Conservation (phyloP, 2,113 vertebrate species). For the Triplophysa dalaica region DNA sequence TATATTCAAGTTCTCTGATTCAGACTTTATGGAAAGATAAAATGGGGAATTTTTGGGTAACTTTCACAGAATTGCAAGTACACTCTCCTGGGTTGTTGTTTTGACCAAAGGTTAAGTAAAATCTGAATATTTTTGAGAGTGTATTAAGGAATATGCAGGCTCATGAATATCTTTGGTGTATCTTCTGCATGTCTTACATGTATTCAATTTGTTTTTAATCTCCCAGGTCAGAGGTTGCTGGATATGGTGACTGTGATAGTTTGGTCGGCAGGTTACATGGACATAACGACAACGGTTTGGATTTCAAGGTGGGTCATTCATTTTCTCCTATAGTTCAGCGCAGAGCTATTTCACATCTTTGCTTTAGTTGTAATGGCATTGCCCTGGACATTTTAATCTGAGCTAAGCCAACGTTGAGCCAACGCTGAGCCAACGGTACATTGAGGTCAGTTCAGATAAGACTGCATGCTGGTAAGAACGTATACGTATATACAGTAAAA, state of each 20-base stretch:
- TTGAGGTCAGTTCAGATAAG: slow-evolving; percentile 41
- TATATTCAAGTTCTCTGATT: not conserved
- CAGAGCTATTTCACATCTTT: slow-evolving; percentile 25
- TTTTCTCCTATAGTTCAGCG: slow-evolving; percentile 8
- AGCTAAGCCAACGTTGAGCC: slow-evolving; percentile 31
- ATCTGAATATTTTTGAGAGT: no score
- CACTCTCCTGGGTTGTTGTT: no score
- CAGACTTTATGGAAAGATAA: not conserved
- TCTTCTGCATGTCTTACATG: not conserved
- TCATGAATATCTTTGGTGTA: slow-evolving; percentile 17
- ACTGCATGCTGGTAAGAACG: slow-evolving; percentile 31
- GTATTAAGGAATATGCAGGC: not conserved
- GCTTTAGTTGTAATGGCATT: slow-evolving; percentile 40
- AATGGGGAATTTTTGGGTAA: not conserved
- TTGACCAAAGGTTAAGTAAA: no score
- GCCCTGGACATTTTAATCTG: slow-evolving; percentile 47
- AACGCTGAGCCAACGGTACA: slow-evolving; percentile 35
- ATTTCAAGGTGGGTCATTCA: slow-evolving; percentile 9
- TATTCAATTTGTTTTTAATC: not conserved
- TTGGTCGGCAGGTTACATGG: slow-evolving; percentile 10
- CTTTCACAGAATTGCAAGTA: no score
- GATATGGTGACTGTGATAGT: slow-evolving; percentile 6
- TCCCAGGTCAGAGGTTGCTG: slow-evolving; percentile 11
- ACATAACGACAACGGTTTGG: slow-evolving; percentile 18
- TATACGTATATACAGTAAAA: slow-evolving; percentile 25